These are phyloP conservation scores for Istiophorus platypterus DNA, from an alignment of 2,113 vertebrate species.

Conservation along the genomic window DNA sequence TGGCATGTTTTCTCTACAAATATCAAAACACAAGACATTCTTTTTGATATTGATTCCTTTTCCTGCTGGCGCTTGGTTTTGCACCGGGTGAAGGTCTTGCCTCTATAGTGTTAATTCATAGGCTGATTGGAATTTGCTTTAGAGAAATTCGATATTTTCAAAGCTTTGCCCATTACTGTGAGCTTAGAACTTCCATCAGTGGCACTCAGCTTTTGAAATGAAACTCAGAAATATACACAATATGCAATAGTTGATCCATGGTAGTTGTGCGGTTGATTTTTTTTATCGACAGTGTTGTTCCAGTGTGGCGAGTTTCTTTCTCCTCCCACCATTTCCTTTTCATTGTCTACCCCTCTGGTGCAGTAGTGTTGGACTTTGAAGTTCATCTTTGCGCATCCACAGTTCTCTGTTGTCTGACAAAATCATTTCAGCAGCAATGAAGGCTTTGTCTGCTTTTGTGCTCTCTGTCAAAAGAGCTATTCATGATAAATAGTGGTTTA, in stretches of 20 bases:
- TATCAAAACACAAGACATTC: constrained; percentile 57
- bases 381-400: constrained; percentile 50
- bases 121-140: constrained; percentile 46
- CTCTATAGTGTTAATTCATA: constrained; percentile 54
- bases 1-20: constrained; percentile 51
- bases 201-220: constrained; percentile 31
- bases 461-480: constrained; percentile 64
- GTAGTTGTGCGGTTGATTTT: constrained; percentile 30
- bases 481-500: constrained; percentile 72
- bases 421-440: constrained; percentile 48
- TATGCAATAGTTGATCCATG: constrained; percentile 4
- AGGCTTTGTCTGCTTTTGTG: constrained; percentile 62
- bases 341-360: constrained; percentile 28
- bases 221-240: constrained; percentile 10
- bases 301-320: constrained; percentile 25
- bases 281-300: constrained; percentile 30
- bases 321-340: constrained; percentile 25
- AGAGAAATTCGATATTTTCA: constrained; percentile 24
- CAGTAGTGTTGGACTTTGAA: constrained; percentile 52
- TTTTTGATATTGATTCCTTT: constrained; percentile 63
- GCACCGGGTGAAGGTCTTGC: constrained; percentile 28
- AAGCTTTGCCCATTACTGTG: constrained; percentile 9
- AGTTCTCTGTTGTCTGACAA: constrained; percentile 61
- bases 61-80: constrained; percentile 26
- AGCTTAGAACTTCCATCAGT: constrained; percentile 51